Evolutionary conservation across 2,888 invertebrate species (phyloP), one percentile per base, ranked within the genome.

Genomic region (Choristoneura rosaceana): DNA sequence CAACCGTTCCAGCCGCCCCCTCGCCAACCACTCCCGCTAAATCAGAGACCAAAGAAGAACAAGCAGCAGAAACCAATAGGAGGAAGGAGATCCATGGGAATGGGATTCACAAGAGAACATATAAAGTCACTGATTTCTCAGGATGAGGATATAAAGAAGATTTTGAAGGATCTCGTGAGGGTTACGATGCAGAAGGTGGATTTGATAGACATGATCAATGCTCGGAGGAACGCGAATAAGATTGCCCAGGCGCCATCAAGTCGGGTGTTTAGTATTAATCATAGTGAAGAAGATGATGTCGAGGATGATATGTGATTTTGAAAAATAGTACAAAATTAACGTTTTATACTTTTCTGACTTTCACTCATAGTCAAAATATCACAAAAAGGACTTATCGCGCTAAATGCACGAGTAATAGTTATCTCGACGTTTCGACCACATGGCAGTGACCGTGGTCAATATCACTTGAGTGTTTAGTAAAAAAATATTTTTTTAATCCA

Each of bases 121-220:
- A 92, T 94, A 4, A 92, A 91, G 73, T 84, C 79, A 4, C 69
- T 94, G 7, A 90, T 94, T 41, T 84, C 92, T 0, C 84, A 91
- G 38, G 93, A 94, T 71, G 83, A 85, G 2, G 93, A 94, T 73
- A 91, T 94, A n/a, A 88, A 89, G 76, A 91, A 89, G 81, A 93
- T 94, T 52, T 79, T 94, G 63, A 92, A 88, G 73, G 92, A 93
- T 52, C 78, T 94, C 2, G 93, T 94, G 38, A 88, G 87, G 74
- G 93, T 94, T 0, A 92, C 93, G 1, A 93, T 93, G 90, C 87
- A 92, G 82, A 94, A 94, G 76, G 91, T 90, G 5, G 88, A 91
- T 79, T 73, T 93, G 67, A 76, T 89, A 74, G 87, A 90, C 12
- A 79, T 86, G 80, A 74, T 90, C 0, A 86, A 87, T 4, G 63